Percentiles rank a stretch among this genome's conserved stretches.
These are phyloP conservation scores for Xenentodon cancila DNA, from an alignment of 2,797 vertebrate genomes.

Conservation along the genomic window DNA sequence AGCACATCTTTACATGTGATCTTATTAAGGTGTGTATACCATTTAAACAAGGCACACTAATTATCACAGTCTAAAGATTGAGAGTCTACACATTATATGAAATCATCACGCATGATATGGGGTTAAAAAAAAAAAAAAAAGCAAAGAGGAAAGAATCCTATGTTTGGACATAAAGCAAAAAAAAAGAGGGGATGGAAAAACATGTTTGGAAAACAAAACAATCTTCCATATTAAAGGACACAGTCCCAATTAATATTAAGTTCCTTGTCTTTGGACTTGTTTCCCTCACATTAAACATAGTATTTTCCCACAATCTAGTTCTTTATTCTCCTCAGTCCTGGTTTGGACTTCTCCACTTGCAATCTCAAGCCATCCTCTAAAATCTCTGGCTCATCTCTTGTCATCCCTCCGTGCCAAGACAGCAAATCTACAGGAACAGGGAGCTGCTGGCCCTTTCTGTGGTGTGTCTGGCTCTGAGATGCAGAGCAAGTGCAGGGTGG, in stretches of 20 bases:
- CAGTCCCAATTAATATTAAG: constrained; percentile 18
- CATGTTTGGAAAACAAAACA: constrained; percentile 19
- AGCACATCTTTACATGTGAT: no score
- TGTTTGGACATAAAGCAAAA: constrained; percentile 22
- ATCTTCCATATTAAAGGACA: constrained; percentile 31
- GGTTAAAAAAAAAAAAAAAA: constrained; percentile 18
- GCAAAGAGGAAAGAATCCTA: constrained; percentile 11
- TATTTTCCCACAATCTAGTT: constrained; percentile 4
- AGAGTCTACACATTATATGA: no score
- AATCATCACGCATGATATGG: no score
- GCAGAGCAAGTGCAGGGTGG: constrained; percentile 25
- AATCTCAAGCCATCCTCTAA: constrained; percentile 17
- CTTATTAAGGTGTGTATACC: no score
- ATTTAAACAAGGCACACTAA: neutral
- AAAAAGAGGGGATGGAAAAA: constrained; percentile 15
- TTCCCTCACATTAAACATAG: constrained; percentile 28
- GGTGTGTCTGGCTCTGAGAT: constrained; percentile 26
- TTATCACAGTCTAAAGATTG: constrained; percentile 12
- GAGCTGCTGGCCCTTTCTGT: constrained; percentile 26
- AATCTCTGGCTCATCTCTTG: constrained; percentile 12
- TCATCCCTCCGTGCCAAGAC: constrained; percentile 36
- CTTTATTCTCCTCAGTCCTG: neutral
- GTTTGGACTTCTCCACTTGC: constrained; percentile 14
- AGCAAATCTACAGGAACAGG: constrained; percentile 46
- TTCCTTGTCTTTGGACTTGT: constrained; percentile 18